phyloP scores from a whole-genome alignment of 1,140 invertebrate species.

The Magallana angulata region DNA sequence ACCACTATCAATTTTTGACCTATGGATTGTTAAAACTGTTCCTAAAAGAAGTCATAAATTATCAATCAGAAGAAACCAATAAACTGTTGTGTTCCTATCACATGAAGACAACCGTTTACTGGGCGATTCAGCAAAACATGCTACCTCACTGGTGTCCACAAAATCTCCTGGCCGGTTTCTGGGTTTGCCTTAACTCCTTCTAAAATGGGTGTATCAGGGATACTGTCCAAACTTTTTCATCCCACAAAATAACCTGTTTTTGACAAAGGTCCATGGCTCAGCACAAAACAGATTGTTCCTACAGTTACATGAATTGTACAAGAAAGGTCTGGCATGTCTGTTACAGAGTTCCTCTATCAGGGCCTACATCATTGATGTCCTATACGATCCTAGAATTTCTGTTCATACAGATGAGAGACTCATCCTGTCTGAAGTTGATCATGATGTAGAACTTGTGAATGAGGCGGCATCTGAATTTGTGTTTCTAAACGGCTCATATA shows the following conservation, averaged over 20 bases:
- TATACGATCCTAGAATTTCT: not conserved
- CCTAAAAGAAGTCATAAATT: conserved; percentile 26
- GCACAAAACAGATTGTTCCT: not conserved
- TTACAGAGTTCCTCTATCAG: not conserved
- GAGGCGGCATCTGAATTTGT: not conserved
- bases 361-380: not conserved
- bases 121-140: not conserved
- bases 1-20: conserved; percentile 26
- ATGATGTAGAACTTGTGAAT: not conserved
- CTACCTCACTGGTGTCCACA: not conserved
- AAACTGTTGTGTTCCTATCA: conserved; percentile 48
- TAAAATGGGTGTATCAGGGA: conserved; percentile 13
- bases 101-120: conserved; percentile 48
- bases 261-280: conserved; percentile 38
- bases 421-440: not conserved
- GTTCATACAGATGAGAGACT: not conserved
- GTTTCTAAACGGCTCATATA: not conserved
- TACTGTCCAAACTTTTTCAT: conserved; percentile 54
- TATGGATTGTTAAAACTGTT: conserved; percentile 45
- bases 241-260: conserved; percentile 50
- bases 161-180: conserved; percentile 42
- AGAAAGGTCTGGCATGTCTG: not conserved
- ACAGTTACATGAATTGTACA: not conserved
- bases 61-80: not conserved
- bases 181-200: conserved; percentile 33